phyloP scores from a whole-genome alignment of 2,888 invertebrate species.

The Idaea aversata region DNA sequence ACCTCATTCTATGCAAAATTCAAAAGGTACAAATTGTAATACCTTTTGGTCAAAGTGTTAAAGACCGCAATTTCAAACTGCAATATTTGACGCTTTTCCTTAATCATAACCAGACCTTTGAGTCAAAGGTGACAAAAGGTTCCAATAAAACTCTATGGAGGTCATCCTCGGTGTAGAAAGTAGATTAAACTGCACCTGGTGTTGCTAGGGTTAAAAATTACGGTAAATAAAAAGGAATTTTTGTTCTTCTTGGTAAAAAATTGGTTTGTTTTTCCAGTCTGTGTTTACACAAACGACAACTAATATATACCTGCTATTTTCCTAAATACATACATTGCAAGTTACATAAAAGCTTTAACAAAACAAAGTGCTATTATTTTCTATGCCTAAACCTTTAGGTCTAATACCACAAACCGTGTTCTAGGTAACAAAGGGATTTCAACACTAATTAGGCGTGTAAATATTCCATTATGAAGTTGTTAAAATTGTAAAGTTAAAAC shows the following conservation, averaged over 20 bases:
- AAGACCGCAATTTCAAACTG: slow-evolving; percentile 16
- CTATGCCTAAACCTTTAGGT: no score
- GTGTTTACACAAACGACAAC: no score
- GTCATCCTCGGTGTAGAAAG: slow-evolving; percentile 31
- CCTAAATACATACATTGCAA: no score
- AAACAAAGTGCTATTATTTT: no score
- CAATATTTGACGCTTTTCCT: slow-evolving; percentile 12
- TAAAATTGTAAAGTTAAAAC: no score
- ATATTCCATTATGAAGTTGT: no score
- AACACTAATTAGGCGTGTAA: no score
- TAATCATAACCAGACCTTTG: slow-evolving; percentile 41
- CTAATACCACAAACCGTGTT: no score
- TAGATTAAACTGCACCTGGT: slow-evolving; percentile 36
- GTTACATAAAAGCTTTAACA: no score
- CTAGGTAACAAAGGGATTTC: no score
- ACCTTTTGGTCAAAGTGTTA: slow-evolving; percentile 6
- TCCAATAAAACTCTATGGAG: slow-evolving; percentile 44
- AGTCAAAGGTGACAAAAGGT: slow-evolving; percentile 37
- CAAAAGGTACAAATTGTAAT: slow-evolving; percentile 7
- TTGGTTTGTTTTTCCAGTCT: no score
- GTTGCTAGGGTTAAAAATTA: slow-evolving; percentile 24
- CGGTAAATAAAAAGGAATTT: neutral
- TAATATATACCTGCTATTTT: no score
- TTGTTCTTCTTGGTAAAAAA: neutral
- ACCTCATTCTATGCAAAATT: slow-evolving; percentile 9